These are phyloP conservation scores for Ischnus inquisitorius DNA, from an alignment of 2,888 invertebrate species.

Conservation along the genomic window DNA sequence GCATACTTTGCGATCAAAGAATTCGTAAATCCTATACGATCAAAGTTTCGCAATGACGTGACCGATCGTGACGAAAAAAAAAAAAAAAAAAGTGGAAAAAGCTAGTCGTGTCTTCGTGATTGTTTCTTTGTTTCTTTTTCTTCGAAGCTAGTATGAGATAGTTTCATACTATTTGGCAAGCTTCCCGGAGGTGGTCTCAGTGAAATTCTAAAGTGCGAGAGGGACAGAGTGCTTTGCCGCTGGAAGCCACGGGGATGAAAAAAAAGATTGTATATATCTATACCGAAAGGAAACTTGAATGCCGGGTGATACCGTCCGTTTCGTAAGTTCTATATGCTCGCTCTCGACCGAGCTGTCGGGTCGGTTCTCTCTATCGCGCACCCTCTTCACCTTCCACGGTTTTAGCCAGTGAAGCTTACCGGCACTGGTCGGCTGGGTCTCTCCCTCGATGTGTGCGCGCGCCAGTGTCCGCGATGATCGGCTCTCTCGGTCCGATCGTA, in stretches of 20 bases:
- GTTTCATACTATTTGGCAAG: constrained; percentile 36
- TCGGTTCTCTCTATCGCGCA: background rate
- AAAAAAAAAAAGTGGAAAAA: background rate
- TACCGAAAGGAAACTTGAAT: background rate
- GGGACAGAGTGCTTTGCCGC: background rate
- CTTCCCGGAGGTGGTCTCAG: constrained; percentile 3
- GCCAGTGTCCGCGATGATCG: background rate
- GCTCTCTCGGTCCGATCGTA: background rate
- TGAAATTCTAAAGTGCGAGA: background rate
- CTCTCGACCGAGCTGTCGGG: background rate
- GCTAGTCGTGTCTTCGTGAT: background rate
- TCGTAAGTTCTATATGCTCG: background rate
- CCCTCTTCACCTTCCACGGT: background rate
- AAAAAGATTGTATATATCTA: background rate
- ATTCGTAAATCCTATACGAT: background rate
- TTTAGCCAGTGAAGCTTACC: background rate
- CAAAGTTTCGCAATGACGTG: background rate
- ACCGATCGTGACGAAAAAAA: background rate
- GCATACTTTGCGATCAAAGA: too few species aligned
- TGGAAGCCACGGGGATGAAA: background rate
- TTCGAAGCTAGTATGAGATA: constrained; percentile 9
- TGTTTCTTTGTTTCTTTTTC: background rate
- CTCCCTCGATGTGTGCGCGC: background rate
- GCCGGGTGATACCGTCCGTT: background rate
- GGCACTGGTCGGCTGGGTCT: background rate